phyloP scores from a whole-genome alignment of 2,888 invertebrate species.

The Sarcophaga caerulescens region DNA sequence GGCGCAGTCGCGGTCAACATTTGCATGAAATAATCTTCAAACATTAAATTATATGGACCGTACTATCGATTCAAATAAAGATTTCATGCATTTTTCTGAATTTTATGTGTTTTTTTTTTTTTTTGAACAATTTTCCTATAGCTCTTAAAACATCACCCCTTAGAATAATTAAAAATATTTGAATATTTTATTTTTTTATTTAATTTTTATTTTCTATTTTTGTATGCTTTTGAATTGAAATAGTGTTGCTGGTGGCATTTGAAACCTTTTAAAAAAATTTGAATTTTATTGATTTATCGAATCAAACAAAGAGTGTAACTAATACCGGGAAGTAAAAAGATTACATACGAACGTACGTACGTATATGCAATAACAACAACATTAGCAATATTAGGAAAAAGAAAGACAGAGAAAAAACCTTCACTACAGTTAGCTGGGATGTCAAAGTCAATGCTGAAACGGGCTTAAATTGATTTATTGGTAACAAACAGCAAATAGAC shows the following conservation, averaged over 20 bases:
- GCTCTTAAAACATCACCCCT: too few species aligned
- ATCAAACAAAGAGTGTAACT: conserved; percentile 29
- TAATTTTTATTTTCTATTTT: too few species aligned
- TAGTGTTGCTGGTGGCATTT: not conserved
- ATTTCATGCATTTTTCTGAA: too few species aligned
- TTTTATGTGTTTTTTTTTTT: too few species aligned
- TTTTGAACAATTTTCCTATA: too few species aligned
- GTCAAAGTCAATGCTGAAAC: conserved; percentile 68
- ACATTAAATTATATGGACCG: too few species aligned
- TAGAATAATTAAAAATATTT: too few species aligned
- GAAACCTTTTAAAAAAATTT: conserved; percentile 49
- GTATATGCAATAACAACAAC: conserved; percentile 1
- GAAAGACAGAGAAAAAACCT: conserved; percentile 46
- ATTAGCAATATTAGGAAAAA: not conserved
- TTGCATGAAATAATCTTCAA: too few species aligned
- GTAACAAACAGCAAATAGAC: conserved; percentile 44
- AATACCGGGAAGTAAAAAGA: conserved; percentile 64
- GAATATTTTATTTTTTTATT: not conserved
- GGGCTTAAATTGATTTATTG: conserved; percentile 66
- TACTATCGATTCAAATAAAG: too few species aligned
- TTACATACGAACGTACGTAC: not conserved
- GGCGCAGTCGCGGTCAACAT: too few species aligned
- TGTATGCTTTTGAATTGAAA: too few species aligned
- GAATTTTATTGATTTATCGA: conserved; percentile 33
- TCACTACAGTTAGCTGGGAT: conserved; percentile 55